Base-by-base conservation (phyloP, 1,140 invertebrate genomes). In the Caenorhabditis latens region DNA sequence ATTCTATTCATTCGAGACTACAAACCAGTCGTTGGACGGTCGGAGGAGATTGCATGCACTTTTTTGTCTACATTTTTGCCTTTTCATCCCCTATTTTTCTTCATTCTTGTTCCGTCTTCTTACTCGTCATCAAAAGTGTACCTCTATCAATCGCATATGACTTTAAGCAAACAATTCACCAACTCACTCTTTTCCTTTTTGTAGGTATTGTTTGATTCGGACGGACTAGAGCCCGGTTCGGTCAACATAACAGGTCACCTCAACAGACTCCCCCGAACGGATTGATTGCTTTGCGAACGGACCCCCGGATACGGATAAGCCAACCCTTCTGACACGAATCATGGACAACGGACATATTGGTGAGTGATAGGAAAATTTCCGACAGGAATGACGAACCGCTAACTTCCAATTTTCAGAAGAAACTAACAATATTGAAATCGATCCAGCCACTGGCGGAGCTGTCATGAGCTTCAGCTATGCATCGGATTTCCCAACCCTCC, bases 271-370 rank as follows among this genome's bases (percentile, higher is more conserved):
- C 71, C 46, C 71, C 16, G 40, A 79, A 43, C 46, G 71, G 71
- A 79, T 79, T 79, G n/a, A 79, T 79, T 79, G 71, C 24, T 46
- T 79, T 61, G 83, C 83, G 42, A 14, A 84, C 58, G 55, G 83
- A 84, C 63, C 79, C 65, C 55, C 75, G 86, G 75, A 86, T 21
- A 57, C 75, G 50, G 75, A 71, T 71, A 42, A 71, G 86, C 75
- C 86, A 71, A 71, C 86, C 86, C 86, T 79, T 86, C 86, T 86
- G 50, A 57, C 42, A 65, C 67, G 75, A 71, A 86, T 79, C 58
- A 86, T 86, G 86, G 86, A 86, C 67, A 86, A 84, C 86, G 86
- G 86, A 86, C 82, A 83, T 84, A 84, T 61, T 63, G 83, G 58
- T 61, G 4, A 19, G 67, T 7, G n/a, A 32, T 40, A 32, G 32